A percentile compares a stretch with the other conserved stretches of the same genome.
phyloP scores from a whole-genome alignment of 2,888 invertebrate species.

The Antitype chi region DNA sequence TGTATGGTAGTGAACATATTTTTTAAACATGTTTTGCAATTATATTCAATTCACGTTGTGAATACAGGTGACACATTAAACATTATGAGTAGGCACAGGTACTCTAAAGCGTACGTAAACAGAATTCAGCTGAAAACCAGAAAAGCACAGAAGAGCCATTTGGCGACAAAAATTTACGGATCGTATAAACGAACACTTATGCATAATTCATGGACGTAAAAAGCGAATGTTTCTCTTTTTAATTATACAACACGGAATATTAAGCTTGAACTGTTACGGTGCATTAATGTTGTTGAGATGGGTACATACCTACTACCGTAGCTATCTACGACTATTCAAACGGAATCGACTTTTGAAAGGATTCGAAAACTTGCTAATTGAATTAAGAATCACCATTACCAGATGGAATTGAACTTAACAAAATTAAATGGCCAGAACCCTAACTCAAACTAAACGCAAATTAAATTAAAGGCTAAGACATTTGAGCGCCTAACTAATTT shows the following conservation, averaged over 20 bases:
- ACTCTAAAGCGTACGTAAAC: constrained; percentile 68
- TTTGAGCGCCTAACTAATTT: constrained; percentile 68
- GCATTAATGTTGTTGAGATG: constrained; percentile 75
- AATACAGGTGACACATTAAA: constrained; percentile 60
- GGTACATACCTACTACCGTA: constrained; percentile 22
- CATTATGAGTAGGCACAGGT: constrained; percentile 57
- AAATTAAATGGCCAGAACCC: constrained; percentile 49
- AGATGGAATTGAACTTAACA: constrained; percentile 35
- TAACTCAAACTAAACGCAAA: constrained; percentile 68
- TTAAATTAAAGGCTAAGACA: constrained; percentile 69
- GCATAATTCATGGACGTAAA: constrained; percentile 90
- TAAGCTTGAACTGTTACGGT: constrained; percentile 84
- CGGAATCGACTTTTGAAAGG: background rate
- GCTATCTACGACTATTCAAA: constrained; percentile 7
- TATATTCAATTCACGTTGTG: background rate
- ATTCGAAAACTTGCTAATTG: constrained; percentile 17
- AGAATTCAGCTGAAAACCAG: constrained; percentile 74
- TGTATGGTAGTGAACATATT: background rate
- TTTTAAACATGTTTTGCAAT: background rate
- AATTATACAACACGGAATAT: constrained; percentile 89
- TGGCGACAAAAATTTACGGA: constrained; percentile 86
- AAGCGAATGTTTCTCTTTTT: constrained; percentile 89
- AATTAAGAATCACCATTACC: constrained; percentile 35
- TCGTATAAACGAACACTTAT: constrained; percentile 88
- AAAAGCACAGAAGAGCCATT: constrained; percentile 80